Percentiles rank a stretch among this genome's conserved stretches.
phyloP scores from a whole-genome alignment of 2,797 vertebrate genomes.

The Stomatorhinus walkeri region DNA sequence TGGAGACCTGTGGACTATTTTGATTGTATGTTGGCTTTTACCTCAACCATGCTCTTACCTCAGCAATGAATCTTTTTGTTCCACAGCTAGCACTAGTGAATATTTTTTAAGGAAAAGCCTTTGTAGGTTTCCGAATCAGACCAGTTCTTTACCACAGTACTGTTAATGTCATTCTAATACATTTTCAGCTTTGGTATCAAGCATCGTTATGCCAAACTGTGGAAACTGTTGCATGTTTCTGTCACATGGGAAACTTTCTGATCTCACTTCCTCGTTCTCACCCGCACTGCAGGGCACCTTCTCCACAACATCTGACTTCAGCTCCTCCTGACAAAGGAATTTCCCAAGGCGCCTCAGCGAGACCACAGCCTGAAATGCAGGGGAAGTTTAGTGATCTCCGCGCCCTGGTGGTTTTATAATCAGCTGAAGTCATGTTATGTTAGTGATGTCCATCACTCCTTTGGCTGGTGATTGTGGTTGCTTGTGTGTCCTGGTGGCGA shows the following conservation, averaged over 20 bases:
- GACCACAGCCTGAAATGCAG: constrained; percentile 66
- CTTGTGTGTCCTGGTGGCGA: not conserved
- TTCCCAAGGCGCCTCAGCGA: constrained; percentile 80
- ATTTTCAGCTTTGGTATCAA: not conserved
- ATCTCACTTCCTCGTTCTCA: constrained; percentile 39
- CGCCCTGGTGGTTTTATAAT: not conserved
- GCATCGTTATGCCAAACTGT: not conserved
- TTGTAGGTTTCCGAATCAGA: not conserved
- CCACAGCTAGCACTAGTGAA: not conserved
- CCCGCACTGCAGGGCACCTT: constrained; percentile 42
- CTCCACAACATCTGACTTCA: constrained; percentile 54
- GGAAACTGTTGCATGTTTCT: not conserved
- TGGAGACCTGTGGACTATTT: not conserved
- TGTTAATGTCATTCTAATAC: not conserved
- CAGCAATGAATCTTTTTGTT: not conserved
- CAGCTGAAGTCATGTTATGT: not conserved
- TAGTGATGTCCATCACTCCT: not conserved
- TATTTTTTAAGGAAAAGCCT: not conserved
- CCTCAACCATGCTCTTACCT: not conserved
- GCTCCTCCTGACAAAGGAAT: constrained; percentile 82
- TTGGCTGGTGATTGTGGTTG: not conserved
- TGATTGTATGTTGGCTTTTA: not conserved
- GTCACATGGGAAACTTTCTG: not conserved
- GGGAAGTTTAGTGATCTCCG: not conserved
- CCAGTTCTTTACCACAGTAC: not conserved